Base-by-base conservation (phyloP, 2,888 invertebrate genomes). In the Entomobrya multifasciata region DNA sequence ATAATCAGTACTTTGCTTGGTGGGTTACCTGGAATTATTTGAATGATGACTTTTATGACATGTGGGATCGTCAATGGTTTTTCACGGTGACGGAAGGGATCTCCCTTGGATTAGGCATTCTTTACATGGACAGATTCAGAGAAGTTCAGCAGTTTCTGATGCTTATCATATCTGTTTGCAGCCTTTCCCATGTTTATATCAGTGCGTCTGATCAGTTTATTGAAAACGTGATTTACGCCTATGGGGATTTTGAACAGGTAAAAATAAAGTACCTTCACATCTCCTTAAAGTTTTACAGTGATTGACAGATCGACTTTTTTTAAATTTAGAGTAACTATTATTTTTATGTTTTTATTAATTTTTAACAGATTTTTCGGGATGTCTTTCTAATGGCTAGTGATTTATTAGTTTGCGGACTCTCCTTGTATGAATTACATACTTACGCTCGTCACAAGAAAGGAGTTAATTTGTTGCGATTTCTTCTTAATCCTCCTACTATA, bases 11-110 rank as follows among this genome's bases (percentile, higher is more conserved):
- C 91, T 95, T 95, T 91, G 94, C 95, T 1, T 95, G 95, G 92
- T 95, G 95, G 95, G 94, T 94, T 67, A 95, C 94, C 90, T 94
- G 95, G 86, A 95, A 95, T 92, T 95, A 95, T 91, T 95, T 95
- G 93, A 95, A 95, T 90, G 95, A 95, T 89, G 95, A 95, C 88
- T 95, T 94, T 91, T 95, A 95, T 92, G 93, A 93, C 41, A 95
- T 95, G 91, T 95, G 95, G 95, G 94, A 95, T 92, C 95, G 95
- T 92, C 95, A 95, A 91, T 92, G 95, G 89, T 94, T 95, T 92
- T 94, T 94, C 91, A 94, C 94, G 91, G 88, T 94, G 60, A 95
- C 95, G 15, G 95, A 95, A 92, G 91, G 95, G 22, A 92, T 94
- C 89, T 95, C 95, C 25, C 94, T 95, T 1, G 92, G 93, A 62